Percentiles rank a stretch among this genome's conserved stretches.
Conservation (phyloP, 2,888 invertebrate species). For the Abrostola tripartita region DNA sequence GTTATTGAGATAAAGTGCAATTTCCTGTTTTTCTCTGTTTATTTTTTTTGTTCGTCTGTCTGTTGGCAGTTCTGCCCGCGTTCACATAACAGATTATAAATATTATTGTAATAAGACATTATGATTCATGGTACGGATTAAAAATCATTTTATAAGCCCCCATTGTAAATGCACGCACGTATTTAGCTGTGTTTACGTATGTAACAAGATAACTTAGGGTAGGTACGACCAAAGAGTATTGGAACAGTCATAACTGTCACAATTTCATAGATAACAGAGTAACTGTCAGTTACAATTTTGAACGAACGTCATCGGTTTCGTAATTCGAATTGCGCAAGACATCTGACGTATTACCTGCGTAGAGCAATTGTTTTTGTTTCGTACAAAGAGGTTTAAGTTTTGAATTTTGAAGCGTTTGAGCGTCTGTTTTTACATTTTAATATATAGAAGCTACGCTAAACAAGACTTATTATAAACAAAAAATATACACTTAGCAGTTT, state of each 20-base stretch:
- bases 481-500: too few species aligned
- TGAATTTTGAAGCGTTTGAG: too few species aligned
- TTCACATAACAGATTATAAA: constrained; percentile 70
- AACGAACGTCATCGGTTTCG: too few species aligned
- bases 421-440: too few species aligned
- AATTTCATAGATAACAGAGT: constrained; percentile 6
- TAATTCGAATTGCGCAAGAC: too few species aligned
- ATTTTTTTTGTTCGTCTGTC: constrained; percentile 47
- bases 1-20: constrained; percentile 31
- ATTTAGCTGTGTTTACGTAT: constrained; percentile 45
- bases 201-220: constrained; percentile 18
- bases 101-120: constrained; percentile 66
- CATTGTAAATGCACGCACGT: constrained; percentile 51
- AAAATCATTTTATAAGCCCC: constrained; percentile 56
- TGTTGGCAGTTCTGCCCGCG: constrained; percentile 56
- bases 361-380: too few species aligned
- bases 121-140: constrained; percentile 66
- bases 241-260: constrained; percentile 6
- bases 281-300: background rate
- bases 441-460: too few species aligned
- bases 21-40: constrained; percentile 27
- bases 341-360: too few species aligned
- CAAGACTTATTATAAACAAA: too few species aligned
- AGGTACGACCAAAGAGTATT: background rate
- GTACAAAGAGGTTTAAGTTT: too few species aligned